Evolutionary conservation across 1,140 invertebrate species (phyloP).

Genomic region (Drosophila melanica): DNA sequence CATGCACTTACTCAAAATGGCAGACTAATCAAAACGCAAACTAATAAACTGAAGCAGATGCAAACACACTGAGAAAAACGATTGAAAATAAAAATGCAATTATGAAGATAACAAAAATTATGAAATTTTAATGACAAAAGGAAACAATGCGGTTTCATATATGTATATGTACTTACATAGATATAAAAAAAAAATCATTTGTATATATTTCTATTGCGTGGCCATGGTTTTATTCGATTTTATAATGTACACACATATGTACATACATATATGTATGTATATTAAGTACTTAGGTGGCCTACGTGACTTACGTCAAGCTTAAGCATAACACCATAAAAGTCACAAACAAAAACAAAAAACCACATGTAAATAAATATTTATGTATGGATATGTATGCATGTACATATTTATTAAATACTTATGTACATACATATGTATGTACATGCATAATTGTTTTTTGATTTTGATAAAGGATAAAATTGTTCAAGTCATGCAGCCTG

Average conservation of each 20-base stretch:
- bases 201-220: not conserved
- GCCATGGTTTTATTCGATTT: not conserved
- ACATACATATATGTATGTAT: not conserved
- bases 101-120: too few relatives aligned
- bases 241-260: too few relatives aligned
- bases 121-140: not conserved
- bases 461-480: not conserved
- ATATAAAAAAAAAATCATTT: too few relatives aligned
- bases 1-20: constrained; percentile 23
- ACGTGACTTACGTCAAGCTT: constrained; percentile 35
- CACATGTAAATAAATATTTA: not conserved
- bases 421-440: not conserved
- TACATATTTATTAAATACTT: not conserved
- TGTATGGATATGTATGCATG: not conserved
- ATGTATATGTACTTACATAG: not conserved
- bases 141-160: not conserved
- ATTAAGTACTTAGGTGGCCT: constrained; percentile 18
- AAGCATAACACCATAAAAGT: constrained; percentile 19
- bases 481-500: constrained; percentile 1
- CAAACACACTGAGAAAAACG: not conserved
- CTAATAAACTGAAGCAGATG: constrained; percentile 1
- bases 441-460: too few relatives aligned
- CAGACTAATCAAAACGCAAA: constrained; percentile 10
- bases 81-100: too few relatives aligned
- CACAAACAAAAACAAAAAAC: not conserved